Conservation (phyloP, 2,797 vertebrate genomes). For the Knipowitschia caucasica region DNA sequence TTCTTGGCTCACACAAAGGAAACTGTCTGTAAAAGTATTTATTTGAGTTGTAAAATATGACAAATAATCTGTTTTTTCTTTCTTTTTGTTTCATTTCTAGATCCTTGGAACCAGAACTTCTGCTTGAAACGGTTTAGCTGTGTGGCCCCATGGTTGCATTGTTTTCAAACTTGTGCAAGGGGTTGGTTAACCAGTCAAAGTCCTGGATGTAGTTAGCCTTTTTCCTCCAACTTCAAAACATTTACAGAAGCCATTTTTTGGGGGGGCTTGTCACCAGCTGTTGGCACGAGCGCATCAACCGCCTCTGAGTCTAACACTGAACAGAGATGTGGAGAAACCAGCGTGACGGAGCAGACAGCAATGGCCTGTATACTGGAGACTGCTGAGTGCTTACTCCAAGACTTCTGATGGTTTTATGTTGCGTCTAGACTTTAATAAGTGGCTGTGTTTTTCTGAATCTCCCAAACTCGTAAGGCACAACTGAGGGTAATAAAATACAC, state of each 20-base stretch:
- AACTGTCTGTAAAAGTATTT: constrained; percentile 37
- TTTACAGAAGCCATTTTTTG: constrained; percentile 16
- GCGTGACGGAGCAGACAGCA: constrained; percentile 52
- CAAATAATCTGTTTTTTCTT: constrained; percentile 17
- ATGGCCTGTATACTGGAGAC: constrained; percentile 52
- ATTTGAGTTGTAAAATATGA: constrained; percentile 42
- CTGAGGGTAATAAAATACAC: constrained; percentile 71
- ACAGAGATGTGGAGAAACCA: constrained; percentile 42
- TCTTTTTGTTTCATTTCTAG: neutral
- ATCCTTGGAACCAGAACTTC: constrained; percentile 13
- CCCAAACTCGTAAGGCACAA: constrained; percentile 78
- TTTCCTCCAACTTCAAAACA: constrained; percentile 14
- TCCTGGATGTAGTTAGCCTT: constrained; percentile 16
- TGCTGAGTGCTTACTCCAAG: constrained; percentile 73
- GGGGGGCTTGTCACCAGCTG: constrained; percentile 17
- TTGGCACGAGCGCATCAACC: constrained; percentile 16
- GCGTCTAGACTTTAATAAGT: constrained; percentile 98
- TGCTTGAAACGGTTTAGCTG: constrained; percentile 8
- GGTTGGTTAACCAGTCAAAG: constrained; percentile 9
- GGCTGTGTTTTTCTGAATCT: constrained; percentile 82
- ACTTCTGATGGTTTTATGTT: constrained; percentile 94
- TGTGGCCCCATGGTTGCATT: constrained; percentile 3
- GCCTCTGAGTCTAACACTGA: constrained; percentile 16
- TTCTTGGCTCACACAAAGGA: constrained; percentile 47
- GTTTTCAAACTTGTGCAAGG: constrained; percentile 8